Percentiles rank a stretch among this genome's conserved stretches.
These are phyloP conservation scores for Electrophaes corylata DNA, from an alignment of 2,888 invertebrate genomes.

Conservation along the genomic window DNA sequence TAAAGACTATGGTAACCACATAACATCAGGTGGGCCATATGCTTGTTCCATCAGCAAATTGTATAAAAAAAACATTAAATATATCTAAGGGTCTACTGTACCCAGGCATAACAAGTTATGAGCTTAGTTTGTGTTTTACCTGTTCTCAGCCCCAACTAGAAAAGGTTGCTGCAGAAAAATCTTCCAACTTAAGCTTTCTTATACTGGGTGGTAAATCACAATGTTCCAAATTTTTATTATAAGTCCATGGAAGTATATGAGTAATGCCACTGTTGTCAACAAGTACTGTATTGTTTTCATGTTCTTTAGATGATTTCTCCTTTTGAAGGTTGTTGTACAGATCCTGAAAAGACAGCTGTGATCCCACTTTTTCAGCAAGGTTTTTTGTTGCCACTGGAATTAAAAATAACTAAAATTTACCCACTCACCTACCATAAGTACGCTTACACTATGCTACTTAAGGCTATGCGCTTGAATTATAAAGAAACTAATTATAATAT, in stretches of 20 bases:
- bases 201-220: slow-evolving; percentile 85
- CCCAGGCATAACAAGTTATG: neutral
- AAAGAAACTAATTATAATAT: too few relatives aligned
- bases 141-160: slow-evolving; percentile 81
- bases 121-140: neutral
- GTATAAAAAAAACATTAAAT: too few relatives aligned
- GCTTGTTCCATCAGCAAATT: too few relatives aligned
- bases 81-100: too few relatives aligned
- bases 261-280: slow-evolving; percentile 66
- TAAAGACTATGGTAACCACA: too few relatives aligned
- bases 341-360: slow-evolving; percentile 63
- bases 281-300: slow-evolving; percentile 51
- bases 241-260: slow-evolving; percentile 82
- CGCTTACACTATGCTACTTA: too few relatives aligned
- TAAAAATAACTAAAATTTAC: neutral
- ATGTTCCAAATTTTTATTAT: slow-evolving; percentile 75
- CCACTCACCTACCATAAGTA: too few relatives aligned
- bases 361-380: slow-evolving; percentile 31
- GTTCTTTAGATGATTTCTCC: slow-evolving; percentile 47
- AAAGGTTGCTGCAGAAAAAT: slow-evolving; percentile 76
- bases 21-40: too few relatives aligned
- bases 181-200: slow-evolving; percentile 79
- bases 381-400: slow-evolving; percentile 61
- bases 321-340: slow-evolving; percentile 62
- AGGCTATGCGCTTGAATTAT: too few relatives aligned